A percentile compares a stretch with the other conserved stretches of the same genome.
Evolutionary conservation across 1,140 invertebrate species (phyloP).

Genomic region (Nasonia vitripennis): DNA sequence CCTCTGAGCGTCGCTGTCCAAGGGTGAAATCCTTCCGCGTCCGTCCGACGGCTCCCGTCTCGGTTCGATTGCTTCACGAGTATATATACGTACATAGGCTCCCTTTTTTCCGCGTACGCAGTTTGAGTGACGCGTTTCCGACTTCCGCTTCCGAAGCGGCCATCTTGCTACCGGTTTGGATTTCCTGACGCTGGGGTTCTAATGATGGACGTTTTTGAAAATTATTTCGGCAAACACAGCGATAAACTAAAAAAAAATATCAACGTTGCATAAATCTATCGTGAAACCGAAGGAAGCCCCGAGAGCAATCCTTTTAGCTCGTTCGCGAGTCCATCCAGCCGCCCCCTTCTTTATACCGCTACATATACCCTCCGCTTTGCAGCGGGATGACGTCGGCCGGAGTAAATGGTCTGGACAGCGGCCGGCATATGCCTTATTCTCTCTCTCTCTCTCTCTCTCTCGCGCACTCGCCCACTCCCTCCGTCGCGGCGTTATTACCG

Average conservation of each 20-base stretch:
- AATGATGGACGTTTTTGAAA: background rate
- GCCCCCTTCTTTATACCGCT: background rate
- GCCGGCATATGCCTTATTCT: conserved; percentile 71
- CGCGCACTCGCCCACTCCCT: conserved; percentile 50
- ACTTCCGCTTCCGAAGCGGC: conserved; percentile 75
- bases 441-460: conserved; percentile 50
- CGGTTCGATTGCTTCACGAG: conserved; percentile 39
- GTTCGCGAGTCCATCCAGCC: background rate
- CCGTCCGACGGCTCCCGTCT: background rate
- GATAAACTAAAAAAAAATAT: background rate
- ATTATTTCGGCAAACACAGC: background rate
- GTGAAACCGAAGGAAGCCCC: background rate
- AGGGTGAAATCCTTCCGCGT: conserved; percentile 4
- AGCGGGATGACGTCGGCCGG: conserved; percentile 60
- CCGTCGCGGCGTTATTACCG: conserved; percentile 50
- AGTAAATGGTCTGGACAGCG: conserved; percentile 76
- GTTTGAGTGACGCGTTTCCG: conserved; percentile 75
- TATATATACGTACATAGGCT: conserved; percentile 36
- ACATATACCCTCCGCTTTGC: conserved; percentile 18
- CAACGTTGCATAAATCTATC: background rate
- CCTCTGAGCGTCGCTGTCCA: no score
- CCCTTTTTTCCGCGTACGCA: conserved; percentile 68
- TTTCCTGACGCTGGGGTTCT: conserved; percentile 61
- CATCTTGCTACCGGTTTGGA: conserved; percentile 75
- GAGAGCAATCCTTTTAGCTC: conserved; percentile 8